These are phyloP conservation scores for Callionymus lyra DNA, from an alignment of 2,113 vertebrate genomes.

Conservation along the genomic window DNA sequence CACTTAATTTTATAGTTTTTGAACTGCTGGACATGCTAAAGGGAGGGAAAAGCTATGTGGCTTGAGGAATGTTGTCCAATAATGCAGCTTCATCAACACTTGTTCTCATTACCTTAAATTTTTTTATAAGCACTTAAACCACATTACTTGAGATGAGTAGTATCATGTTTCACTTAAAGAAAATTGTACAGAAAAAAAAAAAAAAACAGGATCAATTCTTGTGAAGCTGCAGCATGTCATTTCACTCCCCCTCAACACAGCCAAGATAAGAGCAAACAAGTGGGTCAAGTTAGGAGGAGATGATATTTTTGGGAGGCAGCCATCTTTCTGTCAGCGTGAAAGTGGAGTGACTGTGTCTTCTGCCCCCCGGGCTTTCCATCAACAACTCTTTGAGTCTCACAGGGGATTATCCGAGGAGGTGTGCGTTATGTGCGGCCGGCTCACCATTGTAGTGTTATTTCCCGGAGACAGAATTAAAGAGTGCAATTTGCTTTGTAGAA, in stretches of 20 bases:
- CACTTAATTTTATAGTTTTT: too few species aligned
- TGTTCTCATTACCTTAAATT: too few species aligned
- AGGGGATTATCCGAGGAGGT: conserved; percentile 32
- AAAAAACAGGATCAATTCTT: conserved; percentile 29
- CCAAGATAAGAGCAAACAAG: conserved; percentile 53
- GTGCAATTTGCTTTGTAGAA: too few species aligned
- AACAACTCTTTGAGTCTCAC: conserved; percentile 37
- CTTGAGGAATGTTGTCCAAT: too few species aligned
- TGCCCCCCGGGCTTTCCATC: conserved; percentile 41
- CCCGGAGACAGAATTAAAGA: neutral
- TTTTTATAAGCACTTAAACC: too few species aligned
- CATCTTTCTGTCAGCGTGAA: conserved; percentile 53
- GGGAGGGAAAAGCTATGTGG: too few species aligned
- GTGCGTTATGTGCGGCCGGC: conserved; percentile 14
- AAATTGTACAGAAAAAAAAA: conserved; percentile 17
- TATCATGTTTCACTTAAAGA: conserved; percentile 28
- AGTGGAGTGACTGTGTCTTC: conserved; percentile 40
- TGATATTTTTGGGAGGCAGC: conserved; percentile 47
- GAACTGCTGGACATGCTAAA: too few species aligned
- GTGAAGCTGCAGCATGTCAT: conserved; percentile 26
- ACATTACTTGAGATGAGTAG: conserved; percentile 7
- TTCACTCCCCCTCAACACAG: conserved; percentile 45
- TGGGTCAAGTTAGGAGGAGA: conserved; percentile 50
- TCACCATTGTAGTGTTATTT: conserved; percentile 17
- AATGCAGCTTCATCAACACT: too few species aligned